Base-by-base conservation (phyloP, 2,888 invertebrate genomes). In the Ophioninae sp. region DNA sequence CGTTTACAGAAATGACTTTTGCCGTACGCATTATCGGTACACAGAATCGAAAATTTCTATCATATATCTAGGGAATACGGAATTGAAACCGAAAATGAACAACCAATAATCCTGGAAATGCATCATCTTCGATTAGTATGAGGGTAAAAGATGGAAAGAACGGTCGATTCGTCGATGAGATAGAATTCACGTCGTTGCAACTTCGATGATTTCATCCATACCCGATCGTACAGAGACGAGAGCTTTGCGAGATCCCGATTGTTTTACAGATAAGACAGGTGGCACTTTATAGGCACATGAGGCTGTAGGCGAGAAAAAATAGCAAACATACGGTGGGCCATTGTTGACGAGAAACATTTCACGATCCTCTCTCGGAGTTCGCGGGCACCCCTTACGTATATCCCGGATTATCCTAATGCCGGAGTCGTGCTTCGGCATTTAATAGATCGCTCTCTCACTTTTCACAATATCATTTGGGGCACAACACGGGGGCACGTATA, bases 391-490 rank as follows among this genome's bases (percentile, higher is more conserved):
- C 23, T 56, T 44, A 57, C 17, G 64, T 75, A 39, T 41, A 50
- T 50, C 50, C 61, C 67, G 69, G 69, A 64, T 74, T 69, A 75
- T 75, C 79, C 79, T 79, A 79, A 67, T 79, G 82, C 75, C 79
- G 79, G 41, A 83, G 80, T 79, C 83, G 77, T 80, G 83, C 79
- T 74, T 44, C 77, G 83, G 83, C 83, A 83, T 83, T 83, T 80
- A 83, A 77, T 69, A 62, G 70, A 77, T 79, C 67, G 62, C 56
- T 59, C 41, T 23, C 17, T 67, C 23, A 50, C 69, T 74, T 74
- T 72, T 62, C 72, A 41, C 67, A 65, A 67, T 57, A 21, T 23
- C 44, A 65, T 20, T 50, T 50, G 50, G 50, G 50, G 6, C 50
- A 50, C 17, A 50, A 50, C 50, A 50, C 50, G 50, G 50, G 50